Conservation (phyloP, 2,888 invertebrate genomes). For the Nomada ruficornis region DNA sequence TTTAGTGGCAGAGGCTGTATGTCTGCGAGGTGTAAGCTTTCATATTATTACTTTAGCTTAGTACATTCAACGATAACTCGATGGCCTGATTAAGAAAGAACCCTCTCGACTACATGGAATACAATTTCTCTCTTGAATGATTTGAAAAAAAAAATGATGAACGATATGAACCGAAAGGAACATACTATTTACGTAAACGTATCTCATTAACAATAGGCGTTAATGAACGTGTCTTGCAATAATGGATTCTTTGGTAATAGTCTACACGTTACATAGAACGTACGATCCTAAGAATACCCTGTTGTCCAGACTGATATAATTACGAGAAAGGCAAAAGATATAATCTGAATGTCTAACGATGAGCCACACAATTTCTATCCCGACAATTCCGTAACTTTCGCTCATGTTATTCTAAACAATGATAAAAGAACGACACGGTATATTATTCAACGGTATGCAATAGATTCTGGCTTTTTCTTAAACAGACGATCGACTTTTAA, state of each 20-base stretch:
- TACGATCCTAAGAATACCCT: constrained; percentile 69
- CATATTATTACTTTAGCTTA: constrained; percentile 69
- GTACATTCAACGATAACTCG: constrained; percentile 73
- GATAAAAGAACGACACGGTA: constrained; percentile 20
- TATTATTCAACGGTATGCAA: constrained; percentile 23
- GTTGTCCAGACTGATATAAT: constrained; percentile 71
- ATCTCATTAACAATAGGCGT: neutral
- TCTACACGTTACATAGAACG: constrained; percentile 33
- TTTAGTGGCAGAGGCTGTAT: constrained; percentile 76
- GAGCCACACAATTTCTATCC: neutral
- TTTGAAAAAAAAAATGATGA: neutral
- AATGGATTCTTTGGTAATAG: constrained; percentile 41
- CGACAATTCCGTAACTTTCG: neutral
- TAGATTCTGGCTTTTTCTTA: constrained; percentile 70
- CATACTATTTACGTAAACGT: neutral
- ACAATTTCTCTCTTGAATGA: neutral
- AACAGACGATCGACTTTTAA: constrained; percentile 75
- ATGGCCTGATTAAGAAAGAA: constrained; percentile 77
- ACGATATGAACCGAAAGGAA: constrained; percentile 7
- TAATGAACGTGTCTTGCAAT: constrained; percentile 17
- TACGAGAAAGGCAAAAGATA: constrained; percentile 52
- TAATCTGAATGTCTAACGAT: constrained; percentile 32
- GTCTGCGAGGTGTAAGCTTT: constrained; percentile 79
- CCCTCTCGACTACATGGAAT: constrained; percentile 39
- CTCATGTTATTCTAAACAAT: constrained; percentile 10